Percentiles rank a stretch among this genome's conserved stretches.
Evolutionary conservation across 2,888 invertebrate genomes (phyloP).

Genomic region (Dusona sp.): DNA sequence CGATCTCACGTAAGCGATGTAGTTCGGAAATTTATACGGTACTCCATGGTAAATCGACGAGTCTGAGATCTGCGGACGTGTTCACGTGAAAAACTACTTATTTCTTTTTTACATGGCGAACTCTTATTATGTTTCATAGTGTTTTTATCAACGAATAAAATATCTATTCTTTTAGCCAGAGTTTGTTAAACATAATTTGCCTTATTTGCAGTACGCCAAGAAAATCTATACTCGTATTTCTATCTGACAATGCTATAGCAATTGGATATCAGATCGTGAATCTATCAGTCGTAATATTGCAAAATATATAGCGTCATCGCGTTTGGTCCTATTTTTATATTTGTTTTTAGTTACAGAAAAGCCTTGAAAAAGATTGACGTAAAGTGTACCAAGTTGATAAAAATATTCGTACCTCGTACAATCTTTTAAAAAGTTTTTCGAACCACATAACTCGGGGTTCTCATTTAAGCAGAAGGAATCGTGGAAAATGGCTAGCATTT

Average conservation of each 20-base stretch:
- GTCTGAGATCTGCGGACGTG: not conserved
- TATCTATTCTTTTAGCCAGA: not conserved
- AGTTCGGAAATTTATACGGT: slow-evolving; percentile 9
- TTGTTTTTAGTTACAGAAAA: not conserved
- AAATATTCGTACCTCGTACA: too few relatives aligned
- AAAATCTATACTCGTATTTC: not conserved
- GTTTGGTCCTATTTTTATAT: not conserved
- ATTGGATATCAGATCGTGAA: not conserved
- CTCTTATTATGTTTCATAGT: not conserved
- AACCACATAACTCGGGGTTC: not conserved
- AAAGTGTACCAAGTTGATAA: too few relatives aligned
- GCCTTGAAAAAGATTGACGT: not conserved
- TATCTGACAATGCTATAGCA: not conserved
- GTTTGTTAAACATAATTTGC: not conserved
- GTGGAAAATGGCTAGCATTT: not conserved
- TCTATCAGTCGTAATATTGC: not conserved
- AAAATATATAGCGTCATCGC: not conserved
- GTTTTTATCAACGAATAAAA: not conserved
- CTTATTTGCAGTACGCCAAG: not conserved
- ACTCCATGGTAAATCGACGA: slow-evolving; percentile 17
- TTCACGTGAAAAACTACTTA: not conserved
- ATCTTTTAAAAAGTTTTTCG: too few relatives aligned
- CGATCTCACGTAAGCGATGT: slow-evolving; percentile 49
- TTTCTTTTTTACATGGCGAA: not conserved
- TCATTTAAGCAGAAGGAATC: not conserved